A percentile compares a stretch with the other conserved stretches of the same genome.
Evolutionary conservation across 1,140 invertebrate genomes (phyloP).

Genomic region (Oncopeltus fasciatus): DNA sequence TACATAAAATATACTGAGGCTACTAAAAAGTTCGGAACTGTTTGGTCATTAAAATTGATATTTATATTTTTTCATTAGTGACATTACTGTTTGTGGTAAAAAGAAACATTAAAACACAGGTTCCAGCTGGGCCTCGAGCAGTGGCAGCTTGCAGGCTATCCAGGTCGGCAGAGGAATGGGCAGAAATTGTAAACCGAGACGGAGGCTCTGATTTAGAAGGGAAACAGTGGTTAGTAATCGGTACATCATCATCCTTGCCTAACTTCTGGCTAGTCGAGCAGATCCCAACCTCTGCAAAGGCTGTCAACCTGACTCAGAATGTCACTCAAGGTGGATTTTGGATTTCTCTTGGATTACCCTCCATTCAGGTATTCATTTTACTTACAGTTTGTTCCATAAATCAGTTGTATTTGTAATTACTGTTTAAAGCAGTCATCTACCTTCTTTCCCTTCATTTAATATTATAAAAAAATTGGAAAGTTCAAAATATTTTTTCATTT

Average conservation of each 20-base stretch:
- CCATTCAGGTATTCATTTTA: slow-evolving; percentile 39
- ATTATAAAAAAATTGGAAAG: background rate
- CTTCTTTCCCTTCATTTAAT: background rate
- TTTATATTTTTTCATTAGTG: too few species aligned
- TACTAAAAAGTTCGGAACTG: too few species aligned
- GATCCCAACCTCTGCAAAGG: slow-evolving; percentile 49
- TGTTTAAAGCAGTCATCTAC: background rate
- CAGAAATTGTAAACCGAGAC: slow-evolving; percentile 38
- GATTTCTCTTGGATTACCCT: slow-evolving; percentile 66
- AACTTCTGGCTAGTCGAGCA: slow-evolving; percentile 68
- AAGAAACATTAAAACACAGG: too few species aligned
- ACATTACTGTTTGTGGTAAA: too few species aligned
- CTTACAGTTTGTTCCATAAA: background rate
- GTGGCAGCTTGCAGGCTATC: slow-evolving; percentile 76
- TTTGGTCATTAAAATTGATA: too few species aligned
- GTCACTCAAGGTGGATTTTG: slow-evolving; percentile 54
- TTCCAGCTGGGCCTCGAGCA: slow-evolving; percentile 64
- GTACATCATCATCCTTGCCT: slow-evolving; percentile 35
- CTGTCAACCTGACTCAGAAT: slow-evolving; percentile 50
- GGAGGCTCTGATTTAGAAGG: slow-evolving; percentile 68
- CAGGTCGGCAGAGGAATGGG: slow-evolving; percentile 54
- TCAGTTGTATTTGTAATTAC: background rate
- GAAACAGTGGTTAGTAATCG: slow-evolving; percentile 77
- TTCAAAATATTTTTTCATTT: background rate
- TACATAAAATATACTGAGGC: too few species aligned